phyloP scores from a whole-genome alignment of 1,140 invertebrate genomes.

The Bombus ignitus region DNA sequence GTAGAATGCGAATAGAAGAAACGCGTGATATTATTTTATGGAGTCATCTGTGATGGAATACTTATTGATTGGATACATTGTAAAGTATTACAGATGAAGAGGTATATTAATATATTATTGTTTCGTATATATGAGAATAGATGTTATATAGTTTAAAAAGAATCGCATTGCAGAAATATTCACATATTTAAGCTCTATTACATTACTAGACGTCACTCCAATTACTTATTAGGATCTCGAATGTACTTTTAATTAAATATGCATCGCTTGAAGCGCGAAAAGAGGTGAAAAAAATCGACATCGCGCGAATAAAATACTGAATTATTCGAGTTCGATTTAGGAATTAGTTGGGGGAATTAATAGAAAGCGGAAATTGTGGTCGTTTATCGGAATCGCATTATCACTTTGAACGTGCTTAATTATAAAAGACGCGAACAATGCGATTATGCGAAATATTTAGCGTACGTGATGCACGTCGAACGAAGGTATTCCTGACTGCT shows the following conservation, averaged over 20 bases:
- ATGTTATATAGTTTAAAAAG: not conserved
- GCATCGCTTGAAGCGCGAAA: too few relatives aligned
- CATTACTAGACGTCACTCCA: not conserved
- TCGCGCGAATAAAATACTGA: not conserved
- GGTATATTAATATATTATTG: too few relatives aligned
- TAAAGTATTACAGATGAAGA: not conserved
- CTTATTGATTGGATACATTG: not conserved
- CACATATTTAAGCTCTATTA: not conserved
- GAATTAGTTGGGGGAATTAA: conserved; percentile 16
- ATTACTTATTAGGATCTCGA: not conserved
- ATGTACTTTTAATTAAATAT: not conserved
- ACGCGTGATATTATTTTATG: not conserved
- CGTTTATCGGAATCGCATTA: conserved; percentile 43
- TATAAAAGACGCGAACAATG: conserved; percentile 30
- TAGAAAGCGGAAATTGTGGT: conserved; percentile 10
- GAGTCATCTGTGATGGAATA: too few relatives aligned
- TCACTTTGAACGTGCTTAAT: conserved; percentile 36
- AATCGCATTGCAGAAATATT: not conserved
- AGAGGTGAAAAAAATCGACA: not conserved
- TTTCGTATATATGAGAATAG: not conserved
- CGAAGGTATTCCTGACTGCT: conserved; percentile 8
- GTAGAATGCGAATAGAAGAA: not conserved
- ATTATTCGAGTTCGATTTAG: conserved; percentile 14
- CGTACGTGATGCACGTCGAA: too few relatives aligned
- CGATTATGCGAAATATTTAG: conserved; percentile 27